Evolutionary conservation across 1,140 invertebrate species (phyloP).

Genomic region (Plodia interpunctella): DNA sequence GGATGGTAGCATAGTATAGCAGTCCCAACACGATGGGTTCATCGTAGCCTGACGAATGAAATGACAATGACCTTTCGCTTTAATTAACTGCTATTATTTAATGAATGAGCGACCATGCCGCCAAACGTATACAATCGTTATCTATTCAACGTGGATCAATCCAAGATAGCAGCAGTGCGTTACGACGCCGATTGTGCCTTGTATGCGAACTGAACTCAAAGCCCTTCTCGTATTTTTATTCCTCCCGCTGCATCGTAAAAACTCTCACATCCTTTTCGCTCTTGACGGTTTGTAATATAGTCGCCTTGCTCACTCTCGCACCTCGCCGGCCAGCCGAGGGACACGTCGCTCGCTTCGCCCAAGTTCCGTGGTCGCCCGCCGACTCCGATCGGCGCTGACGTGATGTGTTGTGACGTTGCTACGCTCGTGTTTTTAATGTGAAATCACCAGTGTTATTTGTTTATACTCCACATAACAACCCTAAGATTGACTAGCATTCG

Average conservation of each 20-base stretch:
- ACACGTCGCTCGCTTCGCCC: slow-evolving; percentile 56
- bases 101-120: slow-evolving; percentile 43
- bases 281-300: slow-evolving; percentile 11
- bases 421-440: slow-evolving; percentile 62
- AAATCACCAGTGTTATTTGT: slow-evolving; percentile 72
- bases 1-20: too few species aligned
- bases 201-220: slow-evolving; percentile 24
- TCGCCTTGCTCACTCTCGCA: slow-evolving; percentile 42
- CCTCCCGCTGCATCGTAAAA: slow-evolving; percentile 35
- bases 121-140: slow-evolving; percentile 47
- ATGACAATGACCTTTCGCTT: slow-evolving; percentile 49
- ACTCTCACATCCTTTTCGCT: slow-evolving; percentile 27
- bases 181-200: slow-evolving; percentile 43
- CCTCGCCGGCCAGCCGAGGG: slow-evolving; percentile 38
- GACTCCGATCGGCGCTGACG: slow-evolving; percentile 70
- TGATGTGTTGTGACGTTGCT: slow-evolving; percentile 57
- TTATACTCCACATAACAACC: slow-evolving; percentile 51
- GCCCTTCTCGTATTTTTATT: slow-evolving; percentile 63
- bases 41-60: slow-evolving; percentile 13
- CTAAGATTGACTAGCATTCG: slow-evolving; percentile 50
- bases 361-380: slow-evolving; percentile 67
- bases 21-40: too few species aligned
- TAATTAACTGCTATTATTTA: slow-evolving; percentile 53
- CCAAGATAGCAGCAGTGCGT: slow-evolving; percentile 33
- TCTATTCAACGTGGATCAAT: slow-evolving; percentile 57